Base-by-base conservation (phyloP, 2,888 invertebrate species). In the Sipha maydis region DNA sequence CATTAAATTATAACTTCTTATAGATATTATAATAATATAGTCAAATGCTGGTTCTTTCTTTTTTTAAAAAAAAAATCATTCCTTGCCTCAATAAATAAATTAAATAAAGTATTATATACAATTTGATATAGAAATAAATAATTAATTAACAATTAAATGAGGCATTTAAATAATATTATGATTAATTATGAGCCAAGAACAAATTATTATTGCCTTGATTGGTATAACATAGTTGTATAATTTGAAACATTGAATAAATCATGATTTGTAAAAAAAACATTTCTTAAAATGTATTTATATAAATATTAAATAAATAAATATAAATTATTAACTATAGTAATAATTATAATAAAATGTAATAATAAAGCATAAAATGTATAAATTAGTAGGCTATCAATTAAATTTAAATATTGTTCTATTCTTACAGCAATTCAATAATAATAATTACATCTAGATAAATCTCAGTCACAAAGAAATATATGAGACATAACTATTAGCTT, bases 281-380 rank as follows among this genome's bases (percentile, higher is more conserved):
- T 76, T 84, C 41, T 67, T 84, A 67, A 84, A 84, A 84, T 76
- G 38, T 84, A 48, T 77, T 85, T 48, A 19, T 69, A 85, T 85
- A 78, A 85, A 77, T 82, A 56, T 56, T 21, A 80, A 67, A 80
- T 67, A 84, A 84, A 61, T 61, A 84, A 84, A 61, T 61, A 77
- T 84, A 85, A 38, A n/a, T 11, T 69, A 69, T 14, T 69, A 69
- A 69, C n/a, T 69, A 69, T n/a, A 85, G 38, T 77, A 67, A 67
- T 48, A 31, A 69, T 67, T 76, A 75, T 67, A 75, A 83, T 71
- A 73, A 84, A 61, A 76, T 76, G 19, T n/a, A 85, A 31, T n/a
- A n/a, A 14, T 85, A 67, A 69, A 85, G 69, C 77, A 69, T 31
- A 48, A n/a, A 77, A 77, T 85, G 67, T 77, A 77, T 85, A 77